Evolutionary conservation across 2,888 invertebrate species (phyloP).

Genomic region (Dicyrtoma fusca): DNA sequence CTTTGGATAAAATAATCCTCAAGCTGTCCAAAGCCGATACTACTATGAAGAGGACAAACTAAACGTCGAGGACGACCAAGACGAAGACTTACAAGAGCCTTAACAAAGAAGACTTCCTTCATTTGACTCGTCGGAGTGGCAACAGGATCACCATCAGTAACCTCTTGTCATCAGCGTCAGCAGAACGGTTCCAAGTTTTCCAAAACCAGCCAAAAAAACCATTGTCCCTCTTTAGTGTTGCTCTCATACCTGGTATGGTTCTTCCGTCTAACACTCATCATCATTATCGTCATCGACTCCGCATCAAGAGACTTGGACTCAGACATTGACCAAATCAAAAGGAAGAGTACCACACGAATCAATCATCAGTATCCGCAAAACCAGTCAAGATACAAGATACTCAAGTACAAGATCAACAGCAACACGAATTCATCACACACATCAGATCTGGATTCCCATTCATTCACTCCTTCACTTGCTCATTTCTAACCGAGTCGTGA

Average conservation of each 20-base stretch:
- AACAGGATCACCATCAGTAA: conserved; percentile 34
- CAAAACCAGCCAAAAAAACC: conserved; percentile 29
- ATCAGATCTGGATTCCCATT: not conserved
- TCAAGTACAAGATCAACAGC: too few relatives aligned
- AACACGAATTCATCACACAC: not conserved
- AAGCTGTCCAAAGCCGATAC: conserved; percentile 9
- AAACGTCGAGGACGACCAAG: not conserved
- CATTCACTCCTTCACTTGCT: not conserved
- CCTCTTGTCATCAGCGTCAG: conserved; percentile 16
- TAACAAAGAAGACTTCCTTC: conserved; percentile 43
- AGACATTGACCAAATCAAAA: not conserved
- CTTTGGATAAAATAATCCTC: conserved; percentile 37
- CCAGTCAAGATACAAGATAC: conserved; percentile 1
- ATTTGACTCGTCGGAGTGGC: conserved; percentile 44
- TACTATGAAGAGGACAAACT: not conserved
- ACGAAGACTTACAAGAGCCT: conserved; percentile 41
- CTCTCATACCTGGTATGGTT: conserved; percentile 11
- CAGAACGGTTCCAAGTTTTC: not conserved
- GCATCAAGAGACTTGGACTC: not conserved
- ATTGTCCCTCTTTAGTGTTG: conserved; percentile 32
- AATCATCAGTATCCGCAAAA: conserved; percentile 4
- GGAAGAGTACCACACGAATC: conserved; percentile 1
- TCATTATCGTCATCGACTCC: not conserved
- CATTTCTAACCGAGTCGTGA: too few relatives aligned
- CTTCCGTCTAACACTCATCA: conserved; percentile 26